A percentile compares a stretch with the other conserved stretches of the same genome.
These are phyloP conservation scores for Brachynemurus nebulosus DNA, from an alignment of 2,888 invertebrate genomes.

Conservation along the genomic window DNA sequence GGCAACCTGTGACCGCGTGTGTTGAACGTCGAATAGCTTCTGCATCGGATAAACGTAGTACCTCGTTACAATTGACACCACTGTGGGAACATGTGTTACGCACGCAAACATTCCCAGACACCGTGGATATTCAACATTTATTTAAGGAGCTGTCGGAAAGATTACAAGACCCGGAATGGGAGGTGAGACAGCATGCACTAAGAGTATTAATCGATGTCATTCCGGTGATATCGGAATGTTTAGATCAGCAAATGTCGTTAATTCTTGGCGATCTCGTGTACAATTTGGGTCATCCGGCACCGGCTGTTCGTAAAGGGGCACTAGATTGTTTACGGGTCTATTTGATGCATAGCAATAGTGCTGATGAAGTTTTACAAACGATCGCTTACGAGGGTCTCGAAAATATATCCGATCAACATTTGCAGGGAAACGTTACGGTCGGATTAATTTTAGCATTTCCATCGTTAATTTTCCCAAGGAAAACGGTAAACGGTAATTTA, in stretches of 20 bases:
- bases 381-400: conserved; percentile 52
- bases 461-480: conserved; percentile 40
- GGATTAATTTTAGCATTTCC: conserved; percentile 52
- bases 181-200: conserved; percentile 69
- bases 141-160: conserved; percentile 59
- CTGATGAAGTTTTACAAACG: conserved; percentile 50
- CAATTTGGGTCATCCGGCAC: conserved; percentile 67
- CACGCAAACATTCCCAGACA: conserved; percentile 55
- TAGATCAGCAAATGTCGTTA: conserved; percentile 51
- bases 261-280: conserved; percentile 55
- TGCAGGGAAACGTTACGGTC: conserved; percentile 43
- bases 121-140: conserved; percentile 39
- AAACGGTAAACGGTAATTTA: conserved; percentile 23
- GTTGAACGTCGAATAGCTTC: not conserved
- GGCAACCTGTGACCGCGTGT: not conserved
- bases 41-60: not conserved
- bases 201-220: conserved; percentile 66
- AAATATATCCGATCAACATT: conserved; percentile 39
- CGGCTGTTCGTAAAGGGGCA: conserved; percentile 67
- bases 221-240: conserved; percentile 42
- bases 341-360: conserved; percentile 49
- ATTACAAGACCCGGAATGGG: conserved; percentile 66
- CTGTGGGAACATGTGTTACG: conserved; percentile 70
- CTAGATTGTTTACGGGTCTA: conserved; percentile 62
- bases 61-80: conserved; percentile 40